A percentile compares a stretch with the other conserved stretches of the same genome.
phyloP scores from a whole-genome alignment of 2,888 invertebrate species.

The Drosophila silvestris region DNA sequence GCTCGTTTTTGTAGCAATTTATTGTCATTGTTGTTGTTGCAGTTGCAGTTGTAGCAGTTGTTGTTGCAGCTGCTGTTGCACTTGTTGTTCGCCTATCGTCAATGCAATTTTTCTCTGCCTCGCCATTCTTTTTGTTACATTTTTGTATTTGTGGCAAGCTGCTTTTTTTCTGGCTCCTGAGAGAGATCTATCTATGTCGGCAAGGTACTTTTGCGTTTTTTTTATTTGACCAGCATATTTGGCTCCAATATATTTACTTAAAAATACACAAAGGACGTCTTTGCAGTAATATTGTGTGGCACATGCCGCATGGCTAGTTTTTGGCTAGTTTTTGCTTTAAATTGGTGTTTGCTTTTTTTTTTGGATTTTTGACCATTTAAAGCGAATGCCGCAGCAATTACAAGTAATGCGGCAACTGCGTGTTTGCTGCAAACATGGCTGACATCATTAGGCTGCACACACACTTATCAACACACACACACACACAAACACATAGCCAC shows the following conservation, averaged over 20 bases:
- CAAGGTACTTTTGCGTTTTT: constrained; percentile 27
- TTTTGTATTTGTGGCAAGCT: constrained; percentile 49
- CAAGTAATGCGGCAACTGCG: constrained; percentile 77
- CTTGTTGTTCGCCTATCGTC: constrained; percentile 8
- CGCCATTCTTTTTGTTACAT: constrained; percentile 23
- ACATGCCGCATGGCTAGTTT: constrained; percentile 15
- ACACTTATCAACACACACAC: constrained; percentile 16
- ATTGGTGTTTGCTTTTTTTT: constrained; percentile 1
- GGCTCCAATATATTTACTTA: constrained; percentile 64
- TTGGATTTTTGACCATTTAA: constrained; percentile 13
- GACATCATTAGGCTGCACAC: constrained; percentile 69
- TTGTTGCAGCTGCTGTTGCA: constrained; percentile 34
- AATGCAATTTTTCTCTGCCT: constrained; percentile 12
- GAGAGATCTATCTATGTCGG: constrained; percentile 35
- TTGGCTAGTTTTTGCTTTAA: constrained; percentile 31
- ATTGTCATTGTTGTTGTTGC: constrained; percentile 63
- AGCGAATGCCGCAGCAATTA: constrained; percentile 64
- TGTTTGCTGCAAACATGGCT: constrained; percentile 67
- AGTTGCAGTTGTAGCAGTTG: constrained; percentile 9
- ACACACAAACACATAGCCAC: constrained; percentile 1
- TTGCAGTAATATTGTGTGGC: constrained; percentile 28
- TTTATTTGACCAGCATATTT: constrained; percentile 61
- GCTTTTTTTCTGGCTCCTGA: constrained; percentile 23
- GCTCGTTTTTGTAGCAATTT: constrained; percentile 79
- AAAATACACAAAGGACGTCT: constrained; percentile 65